Evolutionary conservation across 2,113 vertebrate genomes (phyloP).

Genomic region (Urocolius indicus): DNA sequence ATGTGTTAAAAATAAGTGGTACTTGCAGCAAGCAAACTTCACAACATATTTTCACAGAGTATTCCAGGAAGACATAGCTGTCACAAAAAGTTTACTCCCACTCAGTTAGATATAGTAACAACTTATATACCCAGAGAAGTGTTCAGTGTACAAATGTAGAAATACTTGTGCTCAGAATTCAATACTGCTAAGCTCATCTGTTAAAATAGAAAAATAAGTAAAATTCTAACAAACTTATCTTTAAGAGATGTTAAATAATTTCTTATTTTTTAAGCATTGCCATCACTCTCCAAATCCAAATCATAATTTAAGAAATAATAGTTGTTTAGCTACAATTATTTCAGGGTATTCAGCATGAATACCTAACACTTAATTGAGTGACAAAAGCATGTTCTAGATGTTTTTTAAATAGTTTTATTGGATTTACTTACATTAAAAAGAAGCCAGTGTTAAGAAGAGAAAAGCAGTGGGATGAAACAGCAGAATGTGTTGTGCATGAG

Average conservation of each 20-base stretch:
- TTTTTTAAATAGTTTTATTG: not conserved
- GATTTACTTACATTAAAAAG: not conserved
- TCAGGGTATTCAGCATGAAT: not conserved
- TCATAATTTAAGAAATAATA: not conserved
- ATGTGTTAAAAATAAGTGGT: not conserved
- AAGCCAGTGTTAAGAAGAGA: not conserved
- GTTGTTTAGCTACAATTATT: slow-evolving; percentile 2
- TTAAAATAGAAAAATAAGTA: not conserved
- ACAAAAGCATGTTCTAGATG: not conserved
- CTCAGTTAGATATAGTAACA: not conserved
- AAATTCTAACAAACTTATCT: not conserved
- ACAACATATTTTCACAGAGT: not conserved
- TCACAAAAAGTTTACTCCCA: not conserved
- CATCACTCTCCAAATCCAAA: not conserved
- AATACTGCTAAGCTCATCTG: not conserved
- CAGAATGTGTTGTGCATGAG: slow-evolving; percentile 21
- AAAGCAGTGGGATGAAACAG: not conserved
- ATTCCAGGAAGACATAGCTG: not conserved
- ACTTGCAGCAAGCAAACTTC: not conserved
- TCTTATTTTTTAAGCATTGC: not conserved
- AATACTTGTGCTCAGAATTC: not conserved
- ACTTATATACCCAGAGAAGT: not conserved
- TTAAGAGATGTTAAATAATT: not conserved
- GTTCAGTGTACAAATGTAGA: not conserved
- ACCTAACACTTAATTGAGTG: not conserved